Evolutionary conservation across 2,888 invertebrate species (phyloP).

Genomic region (Phoronis australis): DNA sequence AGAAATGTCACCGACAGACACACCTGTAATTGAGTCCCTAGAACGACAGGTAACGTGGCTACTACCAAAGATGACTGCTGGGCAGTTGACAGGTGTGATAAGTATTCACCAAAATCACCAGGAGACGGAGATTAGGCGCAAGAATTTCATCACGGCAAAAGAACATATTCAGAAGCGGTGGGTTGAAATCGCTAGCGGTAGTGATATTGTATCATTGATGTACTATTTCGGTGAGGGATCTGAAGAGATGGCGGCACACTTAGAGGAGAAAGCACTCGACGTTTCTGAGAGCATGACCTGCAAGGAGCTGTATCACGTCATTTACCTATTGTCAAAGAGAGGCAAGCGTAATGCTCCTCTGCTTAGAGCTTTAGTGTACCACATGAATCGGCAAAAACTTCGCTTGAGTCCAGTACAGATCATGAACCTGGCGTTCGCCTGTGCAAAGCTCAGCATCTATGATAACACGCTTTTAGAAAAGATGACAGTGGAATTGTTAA

Average conservation of each 20-base stretch:
- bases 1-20: conserved; percentile 8
- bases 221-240: conserved; percentile 5
- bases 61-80: conserved; percentile 7
- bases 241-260: conserved; percentile 3
- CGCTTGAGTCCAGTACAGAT: conserved; percentile 11
- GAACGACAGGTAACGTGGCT: conserved; percentile 12
- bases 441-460: conserved; percentile 9
- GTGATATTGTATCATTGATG: conserved; percentile 14
- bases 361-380: conserved; percentile 13
- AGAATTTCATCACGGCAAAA: conserved; percentile 4
- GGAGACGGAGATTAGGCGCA: conserved; percentile 8
- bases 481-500: conserved; percentile 2
- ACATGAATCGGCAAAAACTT: conserved; percentile 11
- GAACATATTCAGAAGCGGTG: conserved; percentile 8
- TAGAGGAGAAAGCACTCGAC: conserved; percentile 15
- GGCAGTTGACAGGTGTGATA: conserved; percentile 5
- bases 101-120: conserved; percentile 10
- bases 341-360: conserved; percentile 14
- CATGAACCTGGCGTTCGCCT: conserved; percentile 13
- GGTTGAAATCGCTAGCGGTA: conserved; percentile 13
- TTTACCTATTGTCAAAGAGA: conserved; percentile 13
- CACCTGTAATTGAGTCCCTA: conserved; percentile 10
- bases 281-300: conserved; percentile 11
- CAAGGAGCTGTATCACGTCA: conserved; percentile 15
- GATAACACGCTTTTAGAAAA: conserved; percentile 10